phyloP scores from a whole-genome alignment of 92 coral and sea anemone genomes.

The Plumapathes pennacea region DNA sequence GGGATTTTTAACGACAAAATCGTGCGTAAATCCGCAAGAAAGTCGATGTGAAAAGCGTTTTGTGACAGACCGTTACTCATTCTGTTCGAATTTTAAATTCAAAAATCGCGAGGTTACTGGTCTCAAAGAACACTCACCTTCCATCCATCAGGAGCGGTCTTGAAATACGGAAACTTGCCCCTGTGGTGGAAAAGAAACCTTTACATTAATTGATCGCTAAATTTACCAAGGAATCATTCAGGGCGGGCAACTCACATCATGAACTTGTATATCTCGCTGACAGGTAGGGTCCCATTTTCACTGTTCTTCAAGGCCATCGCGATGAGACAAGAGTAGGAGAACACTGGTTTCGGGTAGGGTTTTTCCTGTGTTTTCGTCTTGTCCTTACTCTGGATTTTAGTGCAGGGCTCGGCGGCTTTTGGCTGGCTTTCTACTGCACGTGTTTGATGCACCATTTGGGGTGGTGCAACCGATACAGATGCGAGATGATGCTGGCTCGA shows the following conservation, averaged over 20 bases:
- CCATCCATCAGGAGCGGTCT: slow-evolving; percentile 99
- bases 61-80: slow-evolving; percentile 72
- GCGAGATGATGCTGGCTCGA: slow-evolving; percentile 62
- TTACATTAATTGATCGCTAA: background rate
- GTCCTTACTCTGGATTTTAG: slow-evolving; percentile 75
- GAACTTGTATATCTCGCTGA: slow-evolving; percentile 99
- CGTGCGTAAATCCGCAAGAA: too few species aligned
- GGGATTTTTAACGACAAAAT: too few species aligned
- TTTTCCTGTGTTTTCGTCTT: slow-evolving; percentile 82
- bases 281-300: slow-evolving; percentile 98
- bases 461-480: slow-evolving; percentile 60
- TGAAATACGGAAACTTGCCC: slow-evolving; percentile 98
- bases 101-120: slow-evolving; percentile 65
- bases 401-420: slow-evolving; percentile 44
- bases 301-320: slow-evolving; percentile 98
- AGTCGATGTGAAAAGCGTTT: slow-evolving; percentile 11
- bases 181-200: slow-evolving; percentile 52
- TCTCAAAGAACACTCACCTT: slow-evolving; percentile 76
- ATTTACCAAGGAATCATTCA: slow-evolving; percentile 12
- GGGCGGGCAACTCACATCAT: slow-evolving; percentile 91
- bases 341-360: slow-evolving; percentile 95
- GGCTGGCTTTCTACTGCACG: slow-evolving; percentile 73
- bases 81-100: slow-evolving; percentile 76
- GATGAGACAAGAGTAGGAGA: slow-evolving; percentile 95
- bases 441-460: slow-evolving; percentile 69